phyloP scores from a whole-genome alignment of 2,113 vertebrate genomes.

The Erythrocercus mccallii region DNA sequence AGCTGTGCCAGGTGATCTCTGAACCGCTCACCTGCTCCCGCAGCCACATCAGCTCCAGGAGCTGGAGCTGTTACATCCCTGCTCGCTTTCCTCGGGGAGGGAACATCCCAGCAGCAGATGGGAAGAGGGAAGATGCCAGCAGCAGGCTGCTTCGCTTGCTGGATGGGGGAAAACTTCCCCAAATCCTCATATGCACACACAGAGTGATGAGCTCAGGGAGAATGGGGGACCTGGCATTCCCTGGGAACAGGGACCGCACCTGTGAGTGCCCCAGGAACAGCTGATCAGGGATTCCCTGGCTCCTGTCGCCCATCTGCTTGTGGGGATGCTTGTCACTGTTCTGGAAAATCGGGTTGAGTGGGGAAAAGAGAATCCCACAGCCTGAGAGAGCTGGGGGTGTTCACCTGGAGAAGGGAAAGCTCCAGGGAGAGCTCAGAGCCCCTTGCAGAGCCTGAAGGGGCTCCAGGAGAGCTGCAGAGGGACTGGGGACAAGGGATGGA shows the following conservation, averaged over 20 bases:
- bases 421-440: neutral
- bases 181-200: accelerated
- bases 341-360: neutral
- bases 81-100: neutral
- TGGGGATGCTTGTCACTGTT: neutral
- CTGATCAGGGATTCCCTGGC: neutral
- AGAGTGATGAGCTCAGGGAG: neutral
- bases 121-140: neutral
- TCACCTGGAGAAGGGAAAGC: accelerated
- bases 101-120: neutral
- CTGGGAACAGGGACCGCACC: neutral
- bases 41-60: accelerated
- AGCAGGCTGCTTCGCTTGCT: neutral
- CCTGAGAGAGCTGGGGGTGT: accelerated
- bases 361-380: neutral
- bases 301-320: neutral
- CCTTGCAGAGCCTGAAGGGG: accelerated
- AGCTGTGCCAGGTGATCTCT: neutral
- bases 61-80: neutral
- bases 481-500: neutral
- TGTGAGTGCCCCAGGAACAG: accelerated
- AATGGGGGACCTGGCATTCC: accelerated
- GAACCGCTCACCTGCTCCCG: neutral
- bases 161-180: neutral
- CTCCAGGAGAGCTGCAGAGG: neutral